Evolutionary conservation across 2,888 invertebrate species (phyloP).

Genomic region (Parochlus steinenii): DNA sequence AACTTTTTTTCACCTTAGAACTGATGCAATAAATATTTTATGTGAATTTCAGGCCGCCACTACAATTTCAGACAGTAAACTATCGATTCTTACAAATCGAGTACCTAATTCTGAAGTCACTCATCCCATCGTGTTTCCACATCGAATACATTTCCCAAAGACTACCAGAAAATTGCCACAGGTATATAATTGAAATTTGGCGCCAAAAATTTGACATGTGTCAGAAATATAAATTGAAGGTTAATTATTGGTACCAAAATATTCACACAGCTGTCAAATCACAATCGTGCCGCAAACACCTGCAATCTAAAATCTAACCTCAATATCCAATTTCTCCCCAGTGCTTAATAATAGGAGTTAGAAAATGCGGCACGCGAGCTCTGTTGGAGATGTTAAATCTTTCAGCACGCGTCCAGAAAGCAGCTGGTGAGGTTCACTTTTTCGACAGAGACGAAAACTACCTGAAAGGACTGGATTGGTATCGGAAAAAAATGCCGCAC

Average conservation of each 20-base stretch:
- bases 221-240: no score
- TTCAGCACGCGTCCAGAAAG: conserved; percentile 83
- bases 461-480: conserved; percentile 85
- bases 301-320: no score
- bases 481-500: conserved; percentile 84
- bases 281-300: no score
- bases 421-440: conserved; percentile 90
- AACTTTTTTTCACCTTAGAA: conserved; percentile 2
- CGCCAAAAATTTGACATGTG: no score
- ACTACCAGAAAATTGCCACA: conserved; percentile 48
- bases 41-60: conserved; percentile 33
- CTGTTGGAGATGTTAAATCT: conserved; percentile 90
- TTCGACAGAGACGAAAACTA: conserved; percentile 93
- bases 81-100: conserved; percentile 24
- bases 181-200: no score
- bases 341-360: conserved; percentile 84
- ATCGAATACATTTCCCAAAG: conserved; percentile 41
- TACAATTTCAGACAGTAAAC: conserved; percentile 38
- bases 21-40: conserved; percentile 11
- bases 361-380: conserved; percentile 93
- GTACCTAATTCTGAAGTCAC: conserved; percentile 21
- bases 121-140: conserved; percentile 31
- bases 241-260: no score
- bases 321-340: conserved; percentile 22
- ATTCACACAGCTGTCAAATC: no score